Base-by-base conservation (phyloP, 2,888 invertebrate species). In the Plagiodera versicolora region DNA sequence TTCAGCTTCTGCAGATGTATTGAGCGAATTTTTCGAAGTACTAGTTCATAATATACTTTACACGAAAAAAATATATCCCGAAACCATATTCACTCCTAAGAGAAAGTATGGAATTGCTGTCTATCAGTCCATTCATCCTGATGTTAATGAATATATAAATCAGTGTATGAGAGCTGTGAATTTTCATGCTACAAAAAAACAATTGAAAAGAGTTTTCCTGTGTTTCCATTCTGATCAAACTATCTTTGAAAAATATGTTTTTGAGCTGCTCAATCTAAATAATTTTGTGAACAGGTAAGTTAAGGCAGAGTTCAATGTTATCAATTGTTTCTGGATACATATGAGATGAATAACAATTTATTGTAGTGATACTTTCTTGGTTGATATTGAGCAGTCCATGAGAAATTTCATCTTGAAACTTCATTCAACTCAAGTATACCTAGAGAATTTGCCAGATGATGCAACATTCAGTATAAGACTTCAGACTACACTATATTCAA, bases 21-120 rank as follows among this genome's bases (percentile, higher is more conserved):
- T 86, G n/a, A 70, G 86, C 56, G 89, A 89, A 78, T 89, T 89
- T 75, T 75, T 90, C 20, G 85, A 87, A 72, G 83, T 89, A 19
- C 84, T 86, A 0, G 83, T 89, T 62, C 87, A 89, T 71, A 84
- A 81, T 58, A 85, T 89, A 57, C 72, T 90, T 4, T 87, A 84
- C 70, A 78, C 82, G 58, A 76, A 85, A 56, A 83, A 85, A 66
- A 76, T 89, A 46, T 90, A 90, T 75, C 89, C 90, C 1, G 79
- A 81, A 59, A 83, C 83, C 70, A 84, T 88, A 69, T 90, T 89
- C 75, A 82, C 82, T 61, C 81, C 80, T 11, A 85, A 84, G 72
- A 86, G 83, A 71, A 86, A 89, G 68, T 90, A 89, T 73, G 86
- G 84, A 49, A 80, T 85, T 6, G 82, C 84, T 1, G 83, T 88